Evolutionary conservation across 2,797 vertebrate genomes (phyloP).

Genomic region (Coregonus sp.): DNA sequence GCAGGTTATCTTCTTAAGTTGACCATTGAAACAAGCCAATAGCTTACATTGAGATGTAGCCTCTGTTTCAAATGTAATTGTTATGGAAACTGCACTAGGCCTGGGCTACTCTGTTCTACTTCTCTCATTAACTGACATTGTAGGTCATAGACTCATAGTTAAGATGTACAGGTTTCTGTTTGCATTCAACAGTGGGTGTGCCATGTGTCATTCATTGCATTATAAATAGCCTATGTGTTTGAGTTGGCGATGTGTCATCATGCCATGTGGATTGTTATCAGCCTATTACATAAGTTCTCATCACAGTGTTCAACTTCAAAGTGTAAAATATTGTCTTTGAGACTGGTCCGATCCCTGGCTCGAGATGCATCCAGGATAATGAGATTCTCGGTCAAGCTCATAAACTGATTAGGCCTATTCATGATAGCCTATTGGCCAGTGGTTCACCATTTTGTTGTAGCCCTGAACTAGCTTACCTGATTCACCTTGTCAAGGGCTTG

Average conservation of each 20-base stretch:
- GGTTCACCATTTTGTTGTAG: too few relatives aligned
- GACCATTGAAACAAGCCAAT: background rate
- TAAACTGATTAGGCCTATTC: background rate
- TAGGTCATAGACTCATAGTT: background rate
- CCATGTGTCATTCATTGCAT: too few relatives aligned
- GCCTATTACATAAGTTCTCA: too few relatives aligned
- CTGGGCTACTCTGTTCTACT: background rate
- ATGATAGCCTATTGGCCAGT: background rate
- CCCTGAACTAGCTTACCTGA: too few relatives aligned
- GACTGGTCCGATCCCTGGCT: background rate
- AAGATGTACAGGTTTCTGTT: background rate
- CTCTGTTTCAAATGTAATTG: background rate
- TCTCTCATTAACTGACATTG: background rate
- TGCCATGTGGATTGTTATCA: background rate
- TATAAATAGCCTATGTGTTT: background rate
- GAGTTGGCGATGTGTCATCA: background rate
- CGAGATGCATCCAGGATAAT: background rate
- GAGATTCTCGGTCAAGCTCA: background rate
- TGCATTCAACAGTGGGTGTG: background rate
- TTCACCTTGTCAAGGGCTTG: too few relatives aligned
- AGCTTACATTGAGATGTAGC: background rate
- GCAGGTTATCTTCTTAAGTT: slow-evolving; percentile 3
- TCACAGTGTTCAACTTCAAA: background rate
- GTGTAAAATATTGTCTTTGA: background rate
- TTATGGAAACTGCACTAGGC: background rate